These are phyloP conservation scores for Polypedilum pembai DNA, from an alignment of 1,140 invertebrate species.

Conservation along the genomic window DNA sequence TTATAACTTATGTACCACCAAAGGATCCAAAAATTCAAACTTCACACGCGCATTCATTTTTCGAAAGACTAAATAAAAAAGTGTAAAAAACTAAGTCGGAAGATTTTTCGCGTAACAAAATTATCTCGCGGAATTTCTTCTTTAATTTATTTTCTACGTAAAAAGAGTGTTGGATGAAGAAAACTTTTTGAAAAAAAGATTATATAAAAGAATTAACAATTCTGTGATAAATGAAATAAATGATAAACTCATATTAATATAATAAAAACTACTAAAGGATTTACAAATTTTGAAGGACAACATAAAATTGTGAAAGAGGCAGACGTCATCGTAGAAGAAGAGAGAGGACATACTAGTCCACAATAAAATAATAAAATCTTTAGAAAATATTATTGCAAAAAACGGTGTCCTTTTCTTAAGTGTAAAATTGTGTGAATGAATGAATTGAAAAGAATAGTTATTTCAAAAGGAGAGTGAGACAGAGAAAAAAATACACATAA, in stretches of 20 bases:
- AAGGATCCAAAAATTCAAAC: neutral
- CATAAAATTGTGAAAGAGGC: conserved; percentile 1
- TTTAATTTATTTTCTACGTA: conserved; percentile 24
- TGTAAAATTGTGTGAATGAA: neutral
- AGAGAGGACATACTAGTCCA: neutral
- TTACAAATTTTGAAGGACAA: neutral
- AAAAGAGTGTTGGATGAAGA: neutral
- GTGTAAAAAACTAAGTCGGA: neutral
- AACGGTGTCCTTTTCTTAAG: conserved; percentile 9
- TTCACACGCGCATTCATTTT: neutral
- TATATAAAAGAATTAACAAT: conserved; percentile 27
- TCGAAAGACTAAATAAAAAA: neutral
- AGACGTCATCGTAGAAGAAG: neutral
- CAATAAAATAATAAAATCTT: neutral
- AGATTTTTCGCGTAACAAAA: neutral
- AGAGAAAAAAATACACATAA: no score
- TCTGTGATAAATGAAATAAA: conserved; percentile 28
- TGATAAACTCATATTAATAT: conserved; percentile 21
- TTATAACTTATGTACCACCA: conserved; percentile 4
- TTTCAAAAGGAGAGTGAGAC: no score
- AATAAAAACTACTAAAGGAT: neutral
- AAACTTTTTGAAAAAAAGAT: conserved; percentile 9
- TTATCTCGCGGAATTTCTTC: neutral
- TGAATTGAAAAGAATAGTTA: no score
- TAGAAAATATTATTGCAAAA: neutral